Base-by-base conservation (phyloP, 2,888 invertebrate genomes). In the Melanophora roralis region DNA sequence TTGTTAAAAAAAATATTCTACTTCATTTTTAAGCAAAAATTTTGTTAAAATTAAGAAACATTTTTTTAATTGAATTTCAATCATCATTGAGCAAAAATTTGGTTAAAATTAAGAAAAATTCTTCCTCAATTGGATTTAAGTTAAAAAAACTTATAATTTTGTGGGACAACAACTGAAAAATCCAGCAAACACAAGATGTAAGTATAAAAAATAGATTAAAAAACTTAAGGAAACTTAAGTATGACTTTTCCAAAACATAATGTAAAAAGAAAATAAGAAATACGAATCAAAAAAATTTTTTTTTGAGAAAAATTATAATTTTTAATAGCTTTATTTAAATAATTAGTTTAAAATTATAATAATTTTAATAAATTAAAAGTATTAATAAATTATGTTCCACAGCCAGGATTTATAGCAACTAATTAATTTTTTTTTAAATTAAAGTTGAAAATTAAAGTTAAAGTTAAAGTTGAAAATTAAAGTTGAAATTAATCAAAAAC, bases 111-210 rank as follows among this genome's bases (percentile, higher is more conserved):
- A 27, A 5, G 27, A 27, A 27, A 27, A 27, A 27, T 27, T 27
- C 27, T 62, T 53, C 53, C 21, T 64, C 62, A 34, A 57, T 57
- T 53, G 76, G 68, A 76, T 76, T 64, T 76, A 34, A 38, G 32
- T 65, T 67, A 19, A 16, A 9, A 5, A 38, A 8, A 38, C 45
- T 36, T 51, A 59, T 62, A 60, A 57, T 49, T 53, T 55, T 47
- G 32, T 47, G 38, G 57, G 36, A 57, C 49, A 49, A 19, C 62
- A 65, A 27, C 19, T 47, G 40, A 34, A 72, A 47, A 23, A 47
- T 14, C 45, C 38, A 74, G 47, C 36, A 45, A 49, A 49, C 47
- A 57, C 51, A 65, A 65, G 19, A 74, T 64, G 73, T 65, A 59
- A 74, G 73, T 74, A 74, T 47, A 12, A 67, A 32, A 62, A 34